Percentiles rank a stretch among this genome's conserved stretches.
phyloP scores from a whole-genome alignment of 2,113 vertebrate genomes.

The Ailuropoda melanoleuca region DNA sequence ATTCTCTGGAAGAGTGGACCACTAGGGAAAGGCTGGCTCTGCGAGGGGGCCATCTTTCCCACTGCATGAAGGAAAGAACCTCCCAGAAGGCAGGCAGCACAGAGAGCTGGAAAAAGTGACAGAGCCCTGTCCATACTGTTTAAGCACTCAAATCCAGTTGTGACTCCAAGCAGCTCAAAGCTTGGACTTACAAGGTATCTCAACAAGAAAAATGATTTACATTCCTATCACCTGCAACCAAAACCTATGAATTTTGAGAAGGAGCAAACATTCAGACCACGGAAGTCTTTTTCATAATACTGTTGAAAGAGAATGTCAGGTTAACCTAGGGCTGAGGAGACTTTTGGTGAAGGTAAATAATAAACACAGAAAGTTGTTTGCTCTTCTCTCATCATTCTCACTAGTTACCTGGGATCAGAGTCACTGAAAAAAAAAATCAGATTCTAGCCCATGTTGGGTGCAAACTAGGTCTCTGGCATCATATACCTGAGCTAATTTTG shows the following conservation, averaged over 20 bases:
- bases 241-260: not conserved
- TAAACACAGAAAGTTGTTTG: not conserved
- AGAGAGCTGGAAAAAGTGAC: not conserved
- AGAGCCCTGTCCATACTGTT: not conserved
- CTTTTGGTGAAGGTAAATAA: not conserved
- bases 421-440: not conserved
- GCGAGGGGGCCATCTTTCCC: not conserved
- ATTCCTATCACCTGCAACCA: not conserved
- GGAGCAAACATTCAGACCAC: not conserved
- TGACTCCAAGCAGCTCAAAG: not conserved
- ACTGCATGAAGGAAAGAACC: not conserved
- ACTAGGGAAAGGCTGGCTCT: not conserved
- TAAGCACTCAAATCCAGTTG: not conserved
- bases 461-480: constrained; percentile 58
- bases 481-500: constrained; percentile 53
- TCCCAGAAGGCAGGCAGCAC: not conserved
- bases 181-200: not conserved
- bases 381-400: not conserved
- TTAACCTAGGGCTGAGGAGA: not conserved
- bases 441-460: constrained; percentile 22
- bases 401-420: not conserved
- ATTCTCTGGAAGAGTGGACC: not conserved
- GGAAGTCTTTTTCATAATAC: not conserved
- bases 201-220: not conserved
- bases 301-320: not conserved